Conservation (phyloP, 2,888 invertebrate genomes). For the Sminthurides aquaticus region DNA sequence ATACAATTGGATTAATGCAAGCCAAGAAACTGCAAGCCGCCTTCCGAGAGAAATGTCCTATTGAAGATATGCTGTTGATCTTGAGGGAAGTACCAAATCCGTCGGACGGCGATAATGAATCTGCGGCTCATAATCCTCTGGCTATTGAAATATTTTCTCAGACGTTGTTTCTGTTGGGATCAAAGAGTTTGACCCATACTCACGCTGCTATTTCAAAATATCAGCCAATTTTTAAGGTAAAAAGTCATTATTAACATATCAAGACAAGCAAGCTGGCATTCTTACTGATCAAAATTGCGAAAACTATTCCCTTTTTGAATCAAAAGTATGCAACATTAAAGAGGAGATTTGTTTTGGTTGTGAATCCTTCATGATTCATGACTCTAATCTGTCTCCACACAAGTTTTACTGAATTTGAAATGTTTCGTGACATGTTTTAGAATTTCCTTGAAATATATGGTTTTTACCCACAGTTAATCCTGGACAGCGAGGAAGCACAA, state of each 20-base stretch:
- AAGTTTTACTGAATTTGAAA: too few species aligned
- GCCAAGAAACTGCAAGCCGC: slow-evolving; percentile 80
- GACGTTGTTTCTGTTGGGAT: slow-evolving; percentile 82
- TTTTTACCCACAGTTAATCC: slow-evolving; percentile 80
- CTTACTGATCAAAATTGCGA: slow-evolving; percentile 5
- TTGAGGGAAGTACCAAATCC: slow-evolving; percentile 80
- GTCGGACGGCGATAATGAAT: slow-evolving; percentile 63
- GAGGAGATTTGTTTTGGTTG: background rate
- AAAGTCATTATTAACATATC: slow-evolving; percentile 25
- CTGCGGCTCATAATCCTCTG: slow-evolving; percentile 70
- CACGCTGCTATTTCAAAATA: slow-evolving; percentile 98
- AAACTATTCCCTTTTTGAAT: background rate
- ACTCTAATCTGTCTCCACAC: too few species aligned
- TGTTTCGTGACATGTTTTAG: too few species aligned
- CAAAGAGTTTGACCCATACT: slow-evolving; percentile 95
- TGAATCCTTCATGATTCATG: slow-evolving; percentile 1
- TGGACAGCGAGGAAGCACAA: slow-evolving; percentile 91
- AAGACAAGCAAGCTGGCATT: slow-evolving; percentile 9
- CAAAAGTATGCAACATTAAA: background rate
- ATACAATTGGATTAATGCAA: slow-evolving; percentile 48
- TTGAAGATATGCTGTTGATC: slow-evolving; percentile 80
- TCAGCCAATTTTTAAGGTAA: slow-evolving; percentile 79
- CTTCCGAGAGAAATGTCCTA: slow-evolving; percentile 79
- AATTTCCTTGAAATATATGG: too few species aligned
- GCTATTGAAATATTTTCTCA: slow-evolving; percentile 98